A percentile compares a stretch with the other conserved stretches of the same genome.
phyloP scores from a whole-genome alignment of 2,888 invertebrate genomes.

The Dorcus parallelipipedus region DNA sequence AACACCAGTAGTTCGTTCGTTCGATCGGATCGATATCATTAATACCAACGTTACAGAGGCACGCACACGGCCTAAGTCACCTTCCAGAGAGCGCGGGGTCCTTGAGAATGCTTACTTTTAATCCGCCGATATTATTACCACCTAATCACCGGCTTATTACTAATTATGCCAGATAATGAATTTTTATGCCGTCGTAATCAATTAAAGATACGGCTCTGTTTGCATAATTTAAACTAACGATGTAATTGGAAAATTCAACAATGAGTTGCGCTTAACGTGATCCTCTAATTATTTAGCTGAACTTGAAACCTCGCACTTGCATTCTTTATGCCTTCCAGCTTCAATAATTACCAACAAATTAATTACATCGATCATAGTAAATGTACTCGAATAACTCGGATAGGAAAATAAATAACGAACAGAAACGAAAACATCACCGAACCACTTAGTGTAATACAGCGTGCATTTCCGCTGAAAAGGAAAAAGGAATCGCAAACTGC shows the following conservation, averaged over 20 bases:
- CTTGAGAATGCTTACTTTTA: slow-evolving; percentile 17
- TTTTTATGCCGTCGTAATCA: background rate
- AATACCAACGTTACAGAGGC: slow-evolving; percentile 22
- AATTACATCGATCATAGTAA: too few species aligned
- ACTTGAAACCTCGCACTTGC: too few species aligned
- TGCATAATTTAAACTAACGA: slow-evolving; percentile 1
- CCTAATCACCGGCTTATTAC: background rate
- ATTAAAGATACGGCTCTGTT: background rate
- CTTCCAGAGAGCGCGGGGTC: slow-evolving; percentile 11
- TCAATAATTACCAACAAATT: too few species aligned
- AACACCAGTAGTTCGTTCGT: slow-evolving; percentile 29
- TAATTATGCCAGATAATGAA: background rate
- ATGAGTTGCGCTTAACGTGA: background rate
- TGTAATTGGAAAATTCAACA: background rate
- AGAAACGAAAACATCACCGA: too few species aligned
- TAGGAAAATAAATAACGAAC: too few species aligned
- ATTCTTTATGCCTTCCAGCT: too few species aligned
- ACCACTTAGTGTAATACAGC: too few species aligned
- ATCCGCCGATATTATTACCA: background rate
- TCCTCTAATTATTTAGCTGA: too few species aligned
- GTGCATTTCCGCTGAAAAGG: too few species aligned
- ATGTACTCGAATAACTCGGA: too few species aligned
- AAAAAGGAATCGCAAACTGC: too few species aligned
- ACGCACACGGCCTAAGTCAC: slow-evolving; percentile 18
- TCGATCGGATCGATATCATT: slow-evolving; percentile 29